Percentiles rank a stretch among this genome's conserved stretches.
Evolutionary conservation across 2,888 invertebrate genomes (phyloP).

Genomic region (Ditylenchus weischeri): DNA sequence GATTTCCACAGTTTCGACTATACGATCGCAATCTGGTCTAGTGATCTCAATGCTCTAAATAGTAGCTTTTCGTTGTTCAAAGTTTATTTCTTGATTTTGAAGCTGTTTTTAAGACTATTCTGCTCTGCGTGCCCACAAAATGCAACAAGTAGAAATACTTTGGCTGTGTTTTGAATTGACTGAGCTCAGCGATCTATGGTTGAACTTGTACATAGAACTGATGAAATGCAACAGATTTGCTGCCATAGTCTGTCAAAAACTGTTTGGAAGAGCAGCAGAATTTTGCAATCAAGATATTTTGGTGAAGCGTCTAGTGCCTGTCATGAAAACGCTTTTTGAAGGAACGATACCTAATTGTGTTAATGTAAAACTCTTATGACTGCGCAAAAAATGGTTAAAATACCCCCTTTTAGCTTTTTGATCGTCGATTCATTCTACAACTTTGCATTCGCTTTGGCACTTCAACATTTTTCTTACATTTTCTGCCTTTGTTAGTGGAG

Average conservation of each 20-base stretch:
- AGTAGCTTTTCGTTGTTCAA: not conserved
- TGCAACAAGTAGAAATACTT: conserved; percentile 28
- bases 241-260: conserved; percentile 21
- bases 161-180: conserved; percentile 28
- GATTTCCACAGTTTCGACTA: conserved; percentile 22
- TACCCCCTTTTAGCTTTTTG: conserved; percentile 41
- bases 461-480: conserved; percentile 41
- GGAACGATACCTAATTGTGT: conserved; percentile 25
- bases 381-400: not conserved
- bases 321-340: conserved; percentile 28
- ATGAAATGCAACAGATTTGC: conserved; percentile 19
- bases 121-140: conserved; percentile 8
- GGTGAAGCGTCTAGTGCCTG: conserved; percentile 17
- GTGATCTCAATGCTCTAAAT: conserved; percentile 15
- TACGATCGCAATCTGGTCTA: not conserved
- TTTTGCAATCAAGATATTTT: conserved; percentile 20
- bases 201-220: conserved; percentile 31
- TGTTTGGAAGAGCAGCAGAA: conserved; percentile 27
- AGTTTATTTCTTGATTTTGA: not conserved
- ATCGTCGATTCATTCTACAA: conserved; percentile 50
- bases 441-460: conserved; percentile 49
- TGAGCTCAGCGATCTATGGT: conserved; percentile 27
- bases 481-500: conserved; percentile 50
- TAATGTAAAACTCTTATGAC: conserved; percentile 15
- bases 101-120: conserved; percentile 15